Evolutionary conservation across 1,140 invertebrate species (phyloP).

Genomic region (Fopius arisanus): DNA sequence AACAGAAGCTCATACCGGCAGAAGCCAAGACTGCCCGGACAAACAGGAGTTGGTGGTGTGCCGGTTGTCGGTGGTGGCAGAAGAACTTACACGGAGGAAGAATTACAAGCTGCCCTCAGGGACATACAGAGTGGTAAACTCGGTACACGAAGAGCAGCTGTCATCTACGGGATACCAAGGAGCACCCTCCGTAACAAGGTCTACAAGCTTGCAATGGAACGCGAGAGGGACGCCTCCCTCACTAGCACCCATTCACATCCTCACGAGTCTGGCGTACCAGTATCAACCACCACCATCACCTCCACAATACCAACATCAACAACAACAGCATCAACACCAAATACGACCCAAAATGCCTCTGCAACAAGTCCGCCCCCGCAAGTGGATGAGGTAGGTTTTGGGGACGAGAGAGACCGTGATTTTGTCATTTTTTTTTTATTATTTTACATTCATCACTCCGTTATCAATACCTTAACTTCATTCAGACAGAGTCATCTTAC

Average conservation of each 20-base stretch:
- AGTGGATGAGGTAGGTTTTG: slow-evolving; percentile 63
- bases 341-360: slow-evolving; percentile 59
- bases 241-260: slow-evolving; percentile 60
- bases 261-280: slow-evolving; percentile 49
- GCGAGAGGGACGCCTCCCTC: slow-evolving; percentile 70
- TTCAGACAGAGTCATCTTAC: not conserved
- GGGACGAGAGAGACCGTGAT: slow-evolving; percentile 38
- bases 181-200: slow-evolving; percentile 95
- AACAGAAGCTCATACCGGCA: slow-evolving; percentile 66
- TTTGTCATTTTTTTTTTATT: not conserved
- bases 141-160: slow-evolving; percentile 89
- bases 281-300: slow-evolving; percentile 47
- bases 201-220: slow-evolving; percentile 83
- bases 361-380: slow-evolving; percentile 57
- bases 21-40: slow-evolving; percentile 65
- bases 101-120: slow-evolving; percentile 85
- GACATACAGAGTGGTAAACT: slow-evolving; percentile 93
- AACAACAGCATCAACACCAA: slow-evolving; percentile 49
- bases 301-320: slow-evolving; percentile 46
- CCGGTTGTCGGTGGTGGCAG: slow-evolving; percentile 67
- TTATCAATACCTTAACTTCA: not conserved
- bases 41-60: slow-evolving; percentile 54
- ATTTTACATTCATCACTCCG: not conserved
- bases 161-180: slow-evolving; percentile 93
- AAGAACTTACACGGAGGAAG: slow-evolving; percentile 89